Percentiles rank a stretch among this genome's conserved stretches.
These are phyloP conservation scores for Seriola rivoliana DNA, from an alignment of 2,113 vertebrate genomes.

Conservation along the genomic window DNA sequence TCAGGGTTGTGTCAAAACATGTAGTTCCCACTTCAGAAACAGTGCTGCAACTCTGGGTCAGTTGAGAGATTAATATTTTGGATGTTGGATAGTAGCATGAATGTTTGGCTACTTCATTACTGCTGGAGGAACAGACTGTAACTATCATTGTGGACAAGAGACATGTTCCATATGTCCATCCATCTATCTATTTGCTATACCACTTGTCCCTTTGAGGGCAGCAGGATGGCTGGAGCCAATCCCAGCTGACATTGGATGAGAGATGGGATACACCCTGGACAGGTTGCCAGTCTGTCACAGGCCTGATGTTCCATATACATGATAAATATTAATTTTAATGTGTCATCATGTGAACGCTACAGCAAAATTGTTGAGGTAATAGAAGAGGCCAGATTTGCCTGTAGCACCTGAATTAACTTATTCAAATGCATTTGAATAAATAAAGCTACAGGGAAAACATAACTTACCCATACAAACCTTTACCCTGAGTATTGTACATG, in stretches of 20 bases:
- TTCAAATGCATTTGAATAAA: not conserved
- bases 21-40: constrained; percentile 30
- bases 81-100: constrained; percentile 30
- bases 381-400: constrained; percentile 11
- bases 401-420: not conserved
- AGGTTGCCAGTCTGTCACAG: fast-evolving
- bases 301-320: not conserved
- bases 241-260: not conserved
- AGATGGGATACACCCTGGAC: not conserved
- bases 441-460: constrained; percentile 1
- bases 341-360: constrained; percentile 12
- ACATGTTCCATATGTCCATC: not conserved
- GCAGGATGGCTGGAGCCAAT: not conserved
- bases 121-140: constrained; percentile 33
- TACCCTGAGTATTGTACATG: not conserved
- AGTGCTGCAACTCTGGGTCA: constrained; percentile 29
- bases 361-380: constrained; percentile 2
- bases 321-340: constrained; percentile 37
- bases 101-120: constrained; percentile 17
- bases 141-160: constrained; percentile 31
- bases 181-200: not conserved
- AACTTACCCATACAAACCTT: not conserved
- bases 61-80: constrained; percentile 37
- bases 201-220: not conserved
- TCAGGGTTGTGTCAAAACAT: constrained; percentile 19